Base-by-base conservation (phyloP, 2,888 invertebrate species). In the Lissocephala sabroskyi region DNA sequence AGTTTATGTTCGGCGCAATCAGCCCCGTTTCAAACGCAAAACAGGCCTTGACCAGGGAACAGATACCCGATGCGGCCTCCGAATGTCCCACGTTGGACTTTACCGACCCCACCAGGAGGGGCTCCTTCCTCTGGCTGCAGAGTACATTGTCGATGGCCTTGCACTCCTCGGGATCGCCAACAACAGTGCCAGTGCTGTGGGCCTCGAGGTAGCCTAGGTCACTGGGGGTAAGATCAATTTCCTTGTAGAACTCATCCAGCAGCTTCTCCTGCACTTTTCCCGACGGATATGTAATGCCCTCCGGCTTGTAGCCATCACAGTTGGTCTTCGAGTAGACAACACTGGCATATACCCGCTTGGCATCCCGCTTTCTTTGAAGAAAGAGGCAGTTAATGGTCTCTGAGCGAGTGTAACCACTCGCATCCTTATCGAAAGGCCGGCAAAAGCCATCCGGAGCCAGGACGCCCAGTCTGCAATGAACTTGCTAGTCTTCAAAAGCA, bases 81-180 rank as follows among this genome's bases (percentile, higher is more conserved):
- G 94, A 89, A 83, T 98, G 98, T 0, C 98, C 98, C 82, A 97
- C 88, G 84, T 97, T 98, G 0, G 96, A 96, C 81, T 98, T 98
- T 26, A 96, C 90, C 0, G 97, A 95, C 1, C 97, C 97, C 50
- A 98, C 92, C 41, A 89, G 85, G 0, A 97, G 87, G 0, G 97
- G 92, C 0, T 88, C 90, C 0, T 87, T 89, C n/a, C 96, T 87
- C 16, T 89, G 89, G 3, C 88, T 87, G 75, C 93, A 93, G 80
- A 96, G 90, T 26, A 93, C 88, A 62, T 91, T 90, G 41, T 93
- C 92, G 41, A 98, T 89, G 0, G 95, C 93, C 62, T 90, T 87
- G 47, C 95, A 86, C 84, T 98, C 98, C 81, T 96, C 95, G 0
- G 97, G 96, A 85, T 98, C 98, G 13, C 97, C 96, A 2, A 94